phyloP scores from a whole-genome alignment of 2,888 invertebrate genomes.

The Sericinus montela region DNA sequence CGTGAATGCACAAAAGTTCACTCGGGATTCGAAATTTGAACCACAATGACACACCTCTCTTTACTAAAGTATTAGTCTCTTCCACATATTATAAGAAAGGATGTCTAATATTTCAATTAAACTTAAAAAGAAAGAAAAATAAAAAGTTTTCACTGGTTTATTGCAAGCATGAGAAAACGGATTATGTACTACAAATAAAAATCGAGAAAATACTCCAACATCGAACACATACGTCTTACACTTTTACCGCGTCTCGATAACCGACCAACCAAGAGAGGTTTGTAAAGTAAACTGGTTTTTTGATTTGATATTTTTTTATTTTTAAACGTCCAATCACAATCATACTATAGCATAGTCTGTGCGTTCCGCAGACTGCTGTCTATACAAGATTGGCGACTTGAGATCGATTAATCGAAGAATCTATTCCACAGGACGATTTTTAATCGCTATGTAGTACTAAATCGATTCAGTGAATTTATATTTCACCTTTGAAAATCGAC shows the following conservation, averaged over 20 bases:
- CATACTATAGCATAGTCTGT: no score
- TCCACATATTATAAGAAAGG: conserved; percentile 10
- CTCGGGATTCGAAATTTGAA: conserved; percentile 58
- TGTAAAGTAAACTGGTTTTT: conserved; percentile 59
- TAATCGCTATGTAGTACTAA: no score
- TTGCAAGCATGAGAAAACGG: not conserved
- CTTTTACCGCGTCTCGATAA: conserved; percentile 18
- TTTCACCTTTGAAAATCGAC: no score
- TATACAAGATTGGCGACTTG: no score
- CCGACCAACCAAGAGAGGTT: conserved; percentile 7
- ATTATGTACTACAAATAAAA: not conserved
- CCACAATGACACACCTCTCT: conserved; percentile 54
- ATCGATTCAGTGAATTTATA: no score
- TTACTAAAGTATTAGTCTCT: conserved; percentile 14
- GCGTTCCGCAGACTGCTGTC: no score
- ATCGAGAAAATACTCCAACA: conserved; percentile 8
- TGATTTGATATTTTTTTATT: conserved; percentile 34
- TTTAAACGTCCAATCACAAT: not conserved
- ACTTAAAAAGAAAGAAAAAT: not conserved
- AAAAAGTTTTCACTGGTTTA: conserved; percentile 2
- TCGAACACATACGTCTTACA: conserved; percentile 15
- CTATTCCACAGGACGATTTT: no score
- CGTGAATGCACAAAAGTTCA: conserved; percentile 57
- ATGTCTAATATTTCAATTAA: not conserved
- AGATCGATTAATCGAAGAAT: no score